Conservation (phyloP, 2,113 vertebrate genomes). For the Leucoraja erinaceus region DNA sequence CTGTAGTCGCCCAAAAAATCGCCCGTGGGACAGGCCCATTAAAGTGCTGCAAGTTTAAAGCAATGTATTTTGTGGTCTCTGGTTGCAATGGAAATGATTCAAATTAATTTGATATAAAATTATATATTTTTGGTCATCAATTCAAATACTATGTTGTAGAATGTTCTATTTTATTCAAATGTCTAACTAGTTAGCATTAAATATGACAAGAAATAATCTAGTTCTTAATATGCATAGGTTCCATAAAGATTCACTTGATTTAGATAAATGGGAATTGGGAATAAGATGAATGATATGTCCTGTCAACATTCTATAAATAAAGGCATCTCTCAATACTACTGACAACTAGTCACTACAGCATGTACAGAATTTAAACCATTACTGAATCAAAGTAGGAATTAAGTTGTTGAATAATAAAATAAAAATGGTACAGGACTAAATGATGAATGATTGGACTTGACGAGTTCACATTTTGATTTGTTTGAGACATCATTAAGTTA, state of each 20-base stretch:
- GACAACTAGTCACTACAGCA: not conserved
- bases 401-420: conserved; percentile 23
- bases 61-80: not conserved
- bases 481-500: conserved; percentile 38
- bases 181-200: not conserved
- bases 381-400: not conserved
- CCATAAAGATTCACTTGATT: not conserved
- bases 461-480: conserved; percentile 29
- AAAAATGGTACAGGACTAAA: conserved; percentile 14
- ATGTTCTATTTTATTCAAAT: not conserved
- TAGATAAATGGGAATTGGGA: not conserved
- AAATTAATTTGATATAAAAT: not conserved
- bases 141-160: not conserved
- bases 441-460: conserved; percentile 38
- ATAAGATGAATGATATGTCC: not conserved
- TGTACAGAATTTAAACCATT: conserved; percentile 23
- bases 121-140: not conserved
- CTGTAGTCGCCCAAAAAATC: too few relatives aligned
- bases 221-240: not conserved
- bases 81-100: not conserved
- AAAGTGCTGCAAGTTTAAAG: not conserved
- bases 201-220: not conserved
- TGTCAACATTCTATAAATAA: conserved; percentile 18
- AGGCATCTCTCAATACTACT: not conserved
- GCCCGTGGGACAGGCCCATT: too few relatives aligned